Base-by-base conservation (phyloP, 2,888 invertebrate genomes). In the Arge pagana region DNA sequence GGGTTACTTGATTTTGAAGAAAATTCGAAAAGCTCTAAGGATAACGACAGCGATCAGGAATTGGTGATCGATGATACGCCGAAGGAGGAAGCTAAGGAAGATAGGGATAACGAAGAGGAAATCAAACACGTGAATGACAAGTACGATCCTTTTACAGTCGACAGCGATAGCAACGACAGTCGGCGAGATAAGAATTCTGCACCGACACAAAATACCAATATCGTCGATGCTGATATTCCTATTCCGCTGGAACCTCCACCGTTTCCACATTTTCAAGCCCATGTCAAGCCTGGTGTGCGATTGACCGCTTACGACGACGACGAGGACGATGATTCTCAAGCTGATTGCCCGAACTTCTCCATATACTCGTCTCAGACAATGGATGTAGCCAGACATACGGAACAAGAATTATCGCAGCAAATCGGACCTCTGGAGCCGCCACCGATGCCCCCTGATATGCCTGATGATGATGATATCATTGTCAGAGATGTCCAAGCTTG, bases 311-410 rank as follows among this genome's bases (percentile, higher is more conserved):
- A 74, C 39, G 74, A 76, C 8, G 75, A 76, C 8, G 76, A 81
- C 2, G 80, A 81, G n/a, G 82, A 82, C 13, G 85, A 84, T 49
- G 79, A 79, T 53, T 79, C 79, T 1, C 80, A 82, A 55, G 87
- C 88, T 1, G 89, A 88, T 63, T 92, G 91, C 74, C 92, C 92
- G 3, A 92, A 92, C 74, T 90, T 90, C 73, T 88, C 88, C 8
- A 88, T 92, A 59, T 92, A 92, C 76, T 92, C 92, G 0, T 86
- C 88, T 6, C 85, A 89, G 63, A 90, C 90, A 54, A 87, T 90
- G 68, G 87, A 87, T 60, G 83, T 89, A 43, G 88, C 88, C 1
- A 81, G 84, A 60, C 81, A 79, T 40, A 79, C 79, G 0, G 80
- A 75, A 45, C 72, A 77, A 52, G 72, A 74, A 53, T 59, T 76